Percentiles rank a stretch among this genome's conserved stretches.
Evolutionary conservation across 2,113 vertebrate species (phyloP).

Genomic region (Cariama cristata): DNA sequence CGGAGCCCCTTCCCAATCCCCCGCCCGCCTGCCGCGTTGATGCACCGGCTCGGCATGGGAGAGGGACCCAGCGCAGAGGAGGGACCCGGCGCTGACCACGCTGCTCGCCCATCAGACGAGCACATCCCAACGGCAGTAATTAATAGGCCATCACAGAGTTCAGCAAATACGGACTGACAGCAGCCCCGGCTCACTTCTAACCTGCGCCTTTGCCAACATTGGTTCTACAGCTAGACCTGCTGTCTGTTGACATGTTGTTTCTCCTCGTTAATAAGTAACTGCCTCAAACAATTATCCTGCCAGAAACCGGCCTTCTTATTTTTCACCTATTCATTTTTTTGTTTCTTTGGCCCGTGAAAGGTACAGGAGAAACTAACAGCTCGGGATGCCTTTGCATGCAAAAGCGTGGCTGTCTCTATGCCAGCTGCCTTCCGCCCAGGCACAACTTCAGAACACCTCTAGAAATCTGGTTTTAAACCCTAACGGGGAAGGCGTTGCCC

Average conservation of each 20-base stretch:
- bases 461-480: background rate
- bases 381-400: background rate
- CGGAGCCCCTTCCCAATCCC: background rate
- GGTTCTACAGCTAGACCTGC: constrained; percentile 1
- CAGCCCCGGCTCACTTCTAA: background rate
- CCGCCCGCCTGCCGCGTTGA: rapidly evolving
- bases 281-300: constrained; percentile 54
- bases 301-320: constrained; percentile 27
- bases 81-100: background rate
- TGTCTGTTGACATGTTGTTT: constrained; percentile 47
- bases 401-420: background rate
- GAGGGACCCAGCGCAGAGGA: background rate
- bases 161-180: constrained; percentile 41
- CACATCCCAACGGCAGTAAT: background rate
- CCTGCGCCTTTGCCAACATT: background rate
- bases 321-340: background rate
- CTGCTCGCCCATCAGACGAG: background rate
- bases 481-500: background rate
- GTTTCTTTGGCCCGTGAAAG: background rate
- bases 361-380: background rate
- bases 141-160: background rate
- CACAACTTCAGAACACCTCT: background rate
- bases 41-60: rapidly evolving
- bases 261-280: constrained; percentile 69
- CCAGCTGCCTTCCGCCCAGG: background rate